phyloP scores from a whole-genome alignment of 2,113 vertebrate species.

The Benitochromis conjunctus region DNA sequence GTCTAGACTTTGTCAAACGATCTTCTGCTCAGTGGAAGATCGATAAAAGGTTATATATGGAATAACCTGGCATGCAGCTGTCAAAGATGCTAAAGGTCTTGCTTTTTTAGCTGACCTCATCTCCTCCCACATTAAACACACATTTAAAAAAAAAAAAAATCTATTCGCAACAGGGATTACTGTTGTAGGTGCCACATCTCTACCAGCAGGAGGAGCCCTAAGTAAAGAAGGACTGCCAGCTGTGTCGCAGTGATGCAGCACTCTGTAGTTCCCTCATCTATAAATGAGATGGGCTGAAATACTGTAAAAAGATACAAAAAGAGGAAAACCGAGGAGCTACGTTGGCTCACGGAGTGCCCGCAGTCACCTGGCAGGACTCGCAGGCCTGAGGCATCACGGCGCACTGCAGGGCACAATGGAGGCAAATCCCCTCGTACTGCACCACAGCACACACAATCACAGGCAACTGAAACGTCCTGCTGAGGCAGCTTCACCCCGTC shows the following conservation, averaged over 20 bases:
- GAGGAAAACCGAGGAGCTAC: background rate
- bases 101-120: conserved; percentile 38
- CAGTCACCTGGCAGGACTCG: conserved; percentile 35
- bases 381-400: background rate
- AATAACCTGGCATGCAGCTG: background rate
- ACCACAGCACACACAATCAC: background rate
- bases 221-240: conserved; percentile 3
- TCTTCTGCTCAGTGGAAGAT: background rate
- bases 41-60: background rate
- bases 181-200: background rate
- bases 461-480: background rate
- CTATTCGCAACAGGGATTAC: conserved; percentile 23
- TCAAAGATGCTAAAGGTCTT: conserved; percentile 1
- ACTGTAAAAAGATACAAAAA: conserved; percentile 28
- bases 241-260: conserved; percentile 74
- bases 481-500: background rate
- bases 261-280: conserved; percentile 4
- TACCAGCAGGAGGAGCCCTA: conserved; percentile 55
- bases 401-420: background rate
- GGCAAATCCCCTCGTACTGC: background rate
- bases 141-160: background rate
- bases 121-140: background rate
- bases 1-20: background rate
- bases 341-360: background rate
- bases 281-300: conserved; percentile 37